These are phyloP conservation scores for Agrotis segetum DNA, from an alignment of 2,888 invertebrate species.

Conservation along the genomic window DNA sequence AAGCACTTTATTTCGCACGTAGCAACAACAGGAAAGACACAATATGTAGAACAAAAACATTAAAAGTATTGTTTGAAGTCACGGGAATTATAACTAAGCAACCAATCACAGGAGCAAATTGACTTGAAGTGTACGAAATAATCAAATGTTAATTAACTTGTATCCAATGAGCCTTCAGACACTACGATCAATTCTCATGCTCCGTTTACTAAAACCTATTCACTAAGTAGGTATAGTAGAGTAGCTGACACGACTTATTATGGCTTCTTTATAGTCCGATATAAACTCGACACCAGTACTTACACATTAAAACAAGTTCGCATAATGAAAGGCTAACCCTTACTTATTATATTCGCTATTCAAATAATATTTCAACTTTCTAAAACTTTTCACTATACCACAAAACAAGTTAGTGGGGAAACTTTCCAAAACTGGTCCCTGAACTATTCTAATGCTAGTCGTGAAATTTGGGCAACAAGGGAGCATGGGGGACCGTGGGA, in stretches of 20 bases:
- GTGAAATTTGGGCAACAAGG: slow-evolving; percentile 70
- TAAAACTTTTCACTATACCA: slow-evolving; percentile 27
- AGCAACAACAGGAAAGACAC: neutral
- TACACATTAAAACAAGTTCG: neutral
- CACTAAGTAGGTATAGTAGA: slow-evolving; percentile 19
- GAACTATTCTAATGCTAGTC: slow-evolving; percentile 66
- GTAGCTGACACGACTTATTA: slow-evolving; percentile 31
- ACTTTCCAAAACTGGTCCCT: slow-evolving; percentile 69
- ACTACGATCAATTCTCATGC: slow-evolving; percentile 29
- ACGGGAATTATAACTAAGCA: neutral
- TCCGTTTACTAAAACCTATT: slow-evolving; percentile 43
- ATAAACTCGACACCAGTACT: slow-evolving; percentile 5
- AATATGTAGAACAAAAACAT: neutral
- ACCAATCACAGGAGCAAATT: neutral
- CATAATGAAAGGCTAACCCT: slow-evolving; percentile 7
- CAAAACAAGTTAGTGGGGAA: slow-evolving; percentile 44
- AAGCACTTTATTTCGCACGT: slow-evolving; percentile 4
- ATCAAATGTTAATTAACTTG: neutral
- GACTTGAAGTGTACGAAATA: neutral
- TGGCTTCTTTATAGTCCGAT: slow-evolving; percentile 38
- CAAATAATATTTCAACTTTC: slow-evolving; percentile 39
- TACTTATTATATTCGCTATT: slow-evolving; percentile 8
- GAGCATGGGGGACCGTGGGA: slow-evolving; percentile 82
- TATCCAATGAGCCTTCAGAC: slow-evolving; percentile 15
- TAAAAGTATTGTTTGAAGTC: no score